phyloP scores from a whole-genome alignment of 1,140 invertebrate species.

The Spodoptera litura region DNA sequence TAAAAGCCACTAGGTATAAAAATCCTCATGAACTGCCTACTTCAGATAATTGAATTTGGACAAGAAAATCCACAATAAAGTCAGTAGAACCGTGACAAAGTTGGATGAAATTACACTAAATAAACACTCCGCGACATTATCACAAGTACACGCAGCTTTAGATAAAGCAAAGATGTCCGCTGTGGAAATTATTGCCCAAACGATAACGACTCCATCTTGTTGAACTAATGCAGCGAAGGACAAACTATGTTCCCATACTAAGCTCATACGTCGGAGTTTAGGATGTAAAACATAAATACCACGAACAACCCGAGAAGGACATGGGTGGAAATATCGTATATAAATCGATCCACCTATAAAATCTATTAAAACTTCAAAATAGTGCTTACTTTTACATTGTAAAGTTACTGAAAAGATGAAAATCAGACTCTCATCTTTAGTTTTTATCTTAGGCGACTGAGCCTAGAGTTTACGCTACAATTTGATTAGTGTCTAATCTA shows the following conservation, averaged over 20 bases:
- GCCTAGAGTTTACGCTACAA: constrained; percentile 8
- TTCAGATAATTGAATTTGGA: too few relatives aligned
- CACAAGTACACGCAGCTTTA: constrained; percentile 9
- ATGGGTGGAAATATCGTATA: constrained; percentile 44
- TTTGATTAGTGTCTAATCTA: constrained; percentile 27
- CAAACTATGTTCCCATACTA: constrained; percentile 43
- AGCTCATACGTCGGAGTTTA: constrained; percentile 36
- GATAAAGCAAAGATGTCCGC: constrained; percentile 6
- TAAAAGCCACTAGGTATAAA: too few relatives aligned
- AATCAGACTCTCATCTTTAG: constrained; percentile 51
- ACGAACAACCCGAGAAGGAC: constrained; percentile 36
- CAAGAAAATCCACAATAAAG: not conserved
- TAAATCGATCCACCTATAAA: constrained; percentile 44
- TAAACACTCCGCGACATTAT: constrained; percentile 23
- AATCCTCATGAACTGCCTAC: too few relatives aligned
- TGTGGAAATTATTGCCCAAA: constrained; percentile 9
- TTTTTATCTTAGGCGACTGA: constrained; percentile 13
- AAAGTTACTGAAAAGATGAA: constrained; percentile 49
- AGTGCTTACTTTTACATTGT: constrained; percentile 45
- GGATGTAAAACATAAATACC: constrained; percentile 11
- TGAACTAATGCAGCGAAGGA: constrained; percentile 21
- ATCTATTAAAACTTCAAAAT: constrained; percentile 48
- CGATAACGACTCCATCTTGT: not conserved
- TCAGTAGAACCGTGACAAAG: not conserved
- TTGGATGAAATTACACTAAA: not conserved